phyloP scores from a whole-genome alignment of 2,113 vertebrate genomes.

The Coreoperca whiteheadi region DNA sequence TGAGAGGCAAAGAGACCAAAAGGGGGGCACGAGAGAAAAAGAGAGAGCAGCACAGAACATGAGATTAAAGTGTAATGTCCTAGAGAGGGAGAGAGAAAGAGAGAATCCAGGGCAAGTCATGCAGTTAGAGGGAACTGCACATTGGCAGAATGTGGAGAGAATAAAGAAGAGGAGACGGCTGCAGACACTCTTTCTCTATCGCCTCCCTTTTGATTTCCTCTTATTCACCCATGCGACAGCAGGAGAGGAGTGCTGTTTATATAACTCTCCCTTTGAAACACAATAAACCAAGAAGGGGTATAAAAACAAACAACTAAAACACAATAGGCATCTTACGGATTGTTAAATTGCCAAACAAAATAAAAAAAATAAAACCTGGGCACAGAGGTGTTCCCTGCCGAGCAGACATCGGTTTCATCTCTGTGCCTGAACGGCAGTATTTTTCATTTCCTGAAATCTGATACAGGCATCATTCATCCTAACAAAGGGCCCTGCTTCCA shows the following conservation, averaged over 20 bases:
- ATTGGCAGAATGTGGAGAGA: constrained; percentile 77
- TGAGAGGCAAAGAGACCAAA: constrained; percentile 47
- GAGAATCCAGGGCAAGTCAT: constrained; percentile 75
- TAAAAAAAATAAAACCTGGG: constrained; percentile 13
- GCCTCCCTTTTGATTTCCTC: constrained; percentile 76
- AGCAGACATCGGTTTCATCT: constrained; percentile 10
- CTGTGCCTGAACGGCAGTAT: constrained; percentile 5
- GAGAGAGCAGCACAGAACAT: constrained; percentile 61
- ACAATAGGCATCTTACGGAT: constrained; percentile 43
- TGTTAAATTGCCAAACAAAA: constrained; percentile 36
- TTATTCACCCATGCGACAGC: constrained; percentile 70
- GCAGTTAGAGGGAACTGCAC: constrained; percentile 70
- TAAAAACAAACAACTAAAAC: neutral
- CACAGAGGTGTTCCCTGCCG: constrained; percentile 23
- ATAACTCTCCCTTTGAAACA: constrained; percentile 68
- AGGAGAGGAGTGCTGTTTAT: constrained; percentile 66
- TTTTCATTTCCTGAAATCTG: constrained; percentile 51
- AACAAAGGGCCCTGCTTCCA: constrained; percentile 22
- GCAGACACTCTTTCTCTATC: constrained; percentile 71
- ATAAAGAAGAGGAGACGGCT: constrained; percentile 75
- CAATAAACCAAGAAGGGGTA: constrained; percentile 44
- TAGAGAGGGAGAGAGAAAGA: constrained; percentile 66
- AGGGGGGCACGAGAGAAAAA: constrained; percentile 31
- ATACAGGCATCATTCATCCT: constrained; percentile 30
- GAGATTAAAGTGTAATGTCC: constrained; percentile 81